A percentile compares a stretch with the other conserved stretches of the same genome.
These are phyloP conservation scores for Dicrurus megarhynchus DNA, from an alignment of 2,113 vertebrate genomes.

Conservation along the genomic window DNA sequence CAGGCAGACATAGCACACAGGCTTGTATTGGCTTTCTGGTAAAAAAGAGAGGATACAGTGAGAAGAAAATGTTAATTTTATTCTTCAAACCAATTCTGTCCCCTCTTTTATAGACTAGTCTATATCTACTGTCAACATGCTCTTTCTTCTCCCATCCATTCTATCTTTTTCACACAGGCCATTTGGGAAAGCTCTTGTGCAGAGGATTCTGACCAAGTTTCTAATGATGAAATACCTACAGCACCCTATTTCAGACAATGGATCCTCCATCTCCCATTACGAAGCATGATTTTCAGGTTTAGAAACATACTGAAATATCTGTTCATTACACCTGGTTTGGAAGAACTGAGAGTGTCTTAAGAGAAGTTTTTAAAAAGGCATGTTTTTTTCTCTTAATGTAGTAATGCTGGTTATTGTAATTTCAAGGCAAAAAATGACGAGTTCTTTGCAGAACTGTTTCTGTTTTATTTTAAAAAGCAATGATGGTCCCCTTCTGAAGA, in stretches of 20 bases:
- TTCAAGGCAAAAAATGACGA: background rate
- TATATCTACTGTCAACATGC: background rate
- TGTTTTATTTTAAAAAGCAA: background rate
- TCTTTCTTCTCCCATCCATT: background rate
- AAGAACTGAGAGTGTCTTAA: background rate
- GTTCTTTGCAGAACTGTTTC: background rate
- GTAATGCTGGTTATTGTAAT: background rate
- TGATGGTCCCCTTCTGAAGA: background rate
- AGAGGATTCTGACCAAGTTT: background rate
- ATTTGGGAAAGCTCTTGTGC: background rate
- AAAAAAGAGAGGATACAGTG: background rate
- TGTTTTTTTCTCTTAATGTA: background rate
- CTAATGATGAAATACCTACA: background rate
- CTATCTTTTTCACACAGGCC: background rate
- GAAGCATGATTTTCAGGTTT: background rate
- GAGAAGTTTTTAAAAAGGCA: background rate
- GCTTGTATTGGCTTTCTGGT: background rate
- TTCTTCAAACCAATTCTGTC: background rate
- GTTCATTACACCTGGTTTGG: background rate
- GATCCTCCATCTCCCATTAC: background rate
- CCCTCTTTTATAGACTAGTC: background rate
- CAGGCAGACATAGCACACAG: background rate
- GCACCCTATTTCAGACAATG: background rate
- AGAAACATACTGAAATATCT: background rate
- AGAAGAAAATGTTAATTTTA: background rate